Conservation (phyloP, 2,888 invertebrate genomes). For the Acronicta leporina region DNA sequence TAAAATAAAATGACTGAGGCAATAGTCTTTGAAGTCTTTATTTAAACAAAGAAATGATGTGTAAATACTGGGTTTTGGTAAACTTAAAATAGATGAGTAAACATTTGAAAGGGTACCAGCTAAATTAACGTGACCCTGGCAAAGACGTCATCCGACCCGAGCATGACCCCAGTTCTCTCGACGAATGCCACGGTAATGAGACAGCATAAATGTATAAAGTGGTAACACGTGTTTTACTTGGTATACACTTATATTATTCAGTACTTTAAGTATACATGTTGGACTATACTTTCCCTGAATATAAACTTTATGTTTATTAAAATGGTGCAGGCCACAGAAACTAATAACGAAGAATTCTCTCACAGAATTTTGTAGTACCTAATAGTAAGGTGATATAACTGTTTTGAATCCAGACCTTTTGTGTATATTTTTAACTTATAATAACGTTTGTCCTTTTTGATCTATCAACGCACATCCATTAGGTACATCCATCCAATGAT, state of each 20-base stretch:
- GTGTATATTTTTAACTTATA: conserved; percentile 4
- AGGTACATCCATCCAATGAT: too few species aligned
- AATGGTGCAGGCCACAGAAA: not conserved
- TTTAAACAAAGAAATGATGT: conserved; percentile 13
- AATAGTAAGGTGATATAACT: not conserved
- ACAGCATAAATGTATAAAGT: conserved; percentile 43
- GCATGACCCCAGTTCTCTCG: conserved; percentile 33
- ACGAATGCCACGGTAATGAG: conserved; percentile 42
- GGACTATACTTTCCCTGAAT: conserved; percentile 5
- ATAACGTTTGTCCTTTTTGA: too few species aligned
- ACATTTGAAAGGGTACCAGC: conserved; percentile 49
- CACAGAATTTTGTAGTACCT: not conserved
- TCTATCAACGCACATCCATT: too few species aligned
- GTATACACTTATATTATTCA: conserved; percentile 33
- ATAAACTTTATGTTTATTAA: not conserved
- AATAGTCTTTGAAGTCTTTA: not conserved
- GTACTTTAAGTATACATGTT: conserved; percentile 12
- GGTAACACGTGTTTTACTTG: conserved; percentile 40
- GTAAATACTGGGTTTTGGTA: conserved; percentile 33
- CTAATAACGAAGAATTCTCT: not conserved
- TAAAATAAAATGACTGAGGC: not conserved
- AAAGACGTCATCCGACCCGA: conserved; percentile 42
- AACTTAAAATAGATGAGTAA: conserved; percentile 48
- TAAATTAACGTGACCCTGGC: conserved; percentile 53
- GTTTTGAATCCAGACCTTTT: conserved; percentile 13